Conservation (phyloP, 2,113 vertebrate genomes). For the Poicephalus gulielmi region DNA sequence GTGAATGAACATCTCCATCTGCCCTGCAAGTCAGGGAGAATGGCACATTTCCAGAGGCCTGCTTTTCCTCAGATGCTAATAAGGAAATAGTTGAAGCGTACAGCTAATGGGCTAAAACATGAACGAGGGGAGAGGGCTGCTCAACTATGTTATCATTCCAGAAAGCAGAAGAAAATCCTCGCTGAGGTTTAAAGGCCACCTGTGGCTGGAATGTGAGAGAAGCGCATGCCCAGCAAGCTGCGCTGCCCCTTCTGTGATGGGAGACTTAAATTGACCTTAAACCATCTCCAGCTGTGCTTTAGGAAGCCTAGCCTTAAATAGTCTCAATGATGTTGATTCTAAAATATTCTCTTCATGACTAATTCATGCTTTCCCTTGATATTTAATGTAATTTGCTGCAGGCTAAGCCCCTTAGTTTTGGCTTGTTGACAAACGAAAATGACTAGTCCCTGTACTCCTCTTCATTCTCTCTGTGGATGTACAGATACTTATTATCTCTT, state of each 20-base stretch:
- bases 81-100: neutral
- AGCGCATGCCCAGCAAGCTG: neutral
- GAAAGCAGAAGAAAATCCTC: neutral
- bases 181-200: neutral
- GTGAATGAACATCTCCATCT: neutral
- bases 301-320: slow-evolving; percentile 21
- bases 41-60: neutral
- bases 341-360: slow-evolving; percentile 22
- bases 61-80: neutral
- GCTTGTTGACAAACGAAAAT: neutral
- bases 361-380: slow-evolving; percentile 22
- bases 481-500: neutral
- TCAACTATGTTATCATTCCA: neutral
- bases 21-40: neutral
- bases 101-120: neutral
- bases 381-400: slow-evolving; percentile 42
- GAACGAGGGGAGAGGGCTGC: neutral
- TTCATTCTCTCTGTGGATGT: neutral
- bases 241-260: neutral
- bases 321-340: neutral
- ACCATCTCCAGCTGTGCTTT: slow-evolving; percentile 26
- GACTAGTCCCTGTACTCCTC: neutral
- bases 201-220: rapidly evolving
- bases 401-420: neutral
- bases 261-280: neutral